Evolutionary conservation across 2,113 vertebrate genomes (phyloP).

Genomic region (Lepidothrix coronata): DNA sequence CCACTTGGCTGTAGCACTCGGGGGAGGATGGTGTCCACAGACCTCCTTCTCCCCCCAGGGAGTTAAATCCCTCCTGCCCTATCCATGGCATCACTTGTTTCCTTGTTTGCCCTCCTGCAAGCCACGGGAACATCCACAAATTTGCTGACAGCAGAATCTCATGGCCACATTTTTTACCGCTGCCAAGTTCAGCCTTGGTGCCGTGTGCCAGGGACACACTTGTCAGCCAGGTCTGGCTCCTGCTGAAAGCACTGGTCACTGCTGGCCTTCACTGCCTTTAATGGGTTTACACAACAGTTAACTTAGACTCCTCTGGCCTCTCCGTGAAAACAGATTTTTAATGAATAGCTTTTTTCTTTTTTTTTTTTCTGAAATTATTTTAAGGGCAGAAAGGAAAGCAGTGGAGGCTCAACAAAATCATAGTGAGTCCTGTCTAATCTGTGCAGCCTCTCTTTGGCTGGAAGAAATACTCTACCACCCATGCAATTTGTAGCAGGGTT

Average conservation of each 20-base stretch:
- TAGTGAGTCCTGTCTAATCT: background rate
- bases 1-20: background rate
- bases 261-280: background rate
- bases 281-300: background rate
- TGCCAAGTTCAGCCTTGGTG: background rate
- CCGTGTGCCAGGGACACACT: background rate
- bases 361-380: background rate
- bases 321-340: background rate
- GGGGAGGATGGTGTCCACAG: rapidly evolving
- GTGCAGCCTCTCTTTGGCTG: background rate
- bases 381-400: background rate
- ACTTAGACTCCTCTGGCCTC: background rate
- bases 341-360: background rate
- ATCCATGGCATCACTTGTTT: background rate
- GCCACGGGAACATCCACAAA: background rate
- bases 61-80: background rate
- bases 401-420: background rate
- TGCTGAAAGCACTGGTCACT: background rate
- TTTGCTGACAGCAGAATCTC: background rate
- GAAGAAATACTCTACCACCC: background rate
- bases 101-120: background rate
- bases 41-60: background rate
- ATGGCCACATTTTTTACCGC: background rate
- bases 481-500: background rate
- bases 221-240: background rate